These are phyloP conservation scores for Eupelmus urozonus DNA, from an alignment of 2,888 invertebrate species.

Conservation along the genomic window DNA sequence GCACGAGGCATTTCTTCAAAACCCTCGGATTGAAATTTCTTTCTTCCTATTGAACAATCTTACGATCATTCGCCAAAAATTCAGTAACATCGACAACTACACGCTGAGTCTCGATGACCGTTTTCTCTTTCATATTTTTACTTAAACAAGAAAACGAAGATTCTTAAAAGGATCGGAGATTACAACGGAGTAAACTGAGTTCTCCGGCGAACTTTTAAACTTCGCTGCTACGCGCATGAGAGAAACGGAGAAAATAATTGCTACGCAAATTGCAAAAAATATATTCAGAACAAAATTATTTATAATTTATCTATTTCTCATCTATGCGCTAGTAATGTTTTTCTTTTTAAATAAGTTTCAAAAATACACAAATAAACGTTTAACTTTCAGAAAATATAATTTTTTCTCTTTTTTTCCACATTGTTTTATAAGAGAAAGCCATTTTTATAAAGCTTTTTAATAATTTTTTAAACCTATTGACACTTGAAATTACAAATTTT, in stretches of 20 bases:
- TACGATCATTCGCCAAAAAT: constrained; percentile 22
- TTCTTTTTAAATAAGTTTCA: constrained; percentile 40
- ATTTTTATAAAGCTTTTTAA: constrained; percentile 21
- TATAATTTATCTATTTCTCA: constrained; percentile 54
- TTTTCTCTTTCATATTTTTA: constrained; percentile 18
- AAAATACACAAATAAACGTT: constrained; percentile 45
- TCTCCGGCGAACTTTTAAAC: neutral
- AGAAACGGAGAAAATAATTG: constrained; percentile 23
- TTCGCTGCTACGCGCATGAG: neutral
- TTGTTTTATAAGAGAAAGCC: constrained; percentile 35
- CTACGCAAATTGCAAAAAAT: constrained; percentile 48
- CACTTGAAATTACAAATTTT: constrained; percentile 23
- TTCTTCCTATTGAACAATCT: constrained; percentile 26
- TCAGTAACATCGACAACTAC: constrained; percentile 1
- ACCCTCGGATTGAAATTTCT: constrained; percentile 18
- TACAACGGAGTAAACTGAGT: constrained; percentile 16
- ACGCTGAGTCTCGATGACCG: constrained; percentile 14
- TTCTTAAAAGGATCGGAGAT: constrained; percentile 26
- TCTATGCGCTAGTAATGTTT: constrained; percentile 52
- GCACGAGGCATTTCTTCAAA: constrained; percentile 2
- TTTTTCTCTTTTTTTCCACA: constrained; percentile 17
- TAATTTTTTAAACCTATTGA: constrained; percentile 6
- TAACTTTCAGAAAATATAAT: constrained; percentile 40
- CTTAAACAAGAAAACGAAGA: constrained; percentile 41
- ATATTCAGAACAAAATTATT: constrained; percentile 52